Percentiles rank a stretch among this genome's conserved stretches.
Evolutionary conservation across 2,113 vertebrate genomes (phyloP).

Genomic region (Gallinago media): DNA sequence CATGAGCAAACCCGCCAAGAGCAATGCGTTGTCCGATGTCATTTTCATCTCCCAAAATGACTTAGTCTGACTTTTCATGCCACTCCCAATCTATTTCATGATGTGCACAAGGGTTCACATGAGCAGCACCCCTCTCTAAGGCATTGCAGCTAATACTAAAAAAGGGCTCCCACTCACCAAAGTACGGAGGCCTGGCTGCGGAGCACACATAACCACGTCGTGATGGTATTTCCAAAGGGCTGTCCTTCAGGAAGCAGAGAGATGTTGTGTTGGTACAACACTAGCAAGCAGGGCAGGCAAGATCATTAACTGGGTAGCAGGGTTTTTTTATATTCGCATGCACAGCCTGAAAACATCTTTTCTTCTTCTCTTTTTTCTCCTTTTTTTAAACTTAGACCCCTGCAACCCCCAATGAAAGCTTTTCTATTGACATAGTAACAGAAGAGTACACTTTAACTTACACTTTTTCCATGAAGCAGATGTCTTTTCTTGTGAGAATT

Average conservation of each 20-base stretch:
- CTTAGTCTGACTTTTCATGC: slow-evolving; percentile 43
- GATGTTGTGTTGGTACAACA: not conserved
- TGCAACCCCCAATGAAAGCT: slow-evolving; percentile 26
- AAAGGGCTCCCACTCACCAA: not conserved
- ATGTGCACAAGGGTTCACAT: not conserved
- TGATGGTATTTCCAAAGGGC: not conserved
- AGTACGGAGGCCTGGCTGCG: not conserved
- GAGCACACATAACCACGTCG: not conserved
- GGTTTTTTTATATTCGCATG: not conserved
- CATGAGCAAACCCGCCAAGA: slow-evolving; percentile 10
- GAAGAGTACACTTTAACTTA: slow-evolving; percentile 66
- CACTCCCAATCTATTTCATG: slow-evolving; percentile 8
- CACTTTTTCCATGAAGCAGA: slow-evolving; percentile 63
- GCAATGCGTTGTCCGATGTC: not conserved
- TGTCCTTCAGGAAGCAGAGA: not conserved
- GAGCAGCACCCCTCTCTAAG: not conserved
- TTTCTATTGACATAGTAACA: slow-evolving; percentile 61
- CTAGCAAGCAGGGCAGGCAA: not conserved
- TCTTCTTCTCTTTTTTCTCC: not conserved
- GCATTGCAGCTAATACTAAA: not conserved
- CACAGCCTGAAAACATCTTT: not conserved
- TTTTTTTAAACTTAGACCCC: slow-evolving; percentile 24
- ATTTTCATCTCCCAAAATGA: slow-evolving; percentile 34
- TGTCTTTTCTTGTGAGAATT: slow-evolving; percentile 75
- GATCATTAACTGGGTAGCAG: not conserved